Percentiles rank a stretch among this genome's conserved stretches.
These are phyloP conservation scores for Uloborus plumipes DNA, from an alignment of 2,888 invertebrate species.

Conservation along the genomic window DNA sequence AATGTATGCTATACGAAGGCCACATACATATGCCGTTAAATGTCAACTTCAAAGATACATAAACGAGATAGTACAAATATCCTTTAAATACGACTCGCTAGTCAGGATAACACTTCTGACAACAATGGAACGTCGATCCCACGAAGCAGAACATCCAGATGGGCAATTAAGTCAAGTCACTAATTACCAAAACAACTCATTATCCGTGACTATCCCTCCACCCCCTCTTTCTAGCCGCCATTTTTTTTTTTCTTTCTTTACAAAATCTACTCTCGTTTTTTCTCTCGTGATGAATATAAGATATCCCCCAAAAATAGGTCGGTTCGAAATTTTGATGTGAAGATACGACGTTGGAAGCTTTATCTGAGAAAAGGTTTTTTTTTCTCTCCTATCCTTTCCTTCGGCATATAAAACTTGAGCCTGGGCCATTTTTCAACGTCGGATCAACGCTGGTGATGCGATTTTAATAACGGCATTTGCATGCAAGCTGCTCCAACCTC, in stretches of 20 bases:
- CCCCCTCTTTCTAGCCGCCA: neutral
- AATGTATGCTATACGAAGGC: no score
- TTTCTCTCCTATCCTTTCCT: slow-evolving; percentile 5
- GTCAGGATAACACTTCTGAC: slow-evolving; percentile 23
- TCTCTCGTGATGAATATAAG: slow-evolving; percentile 40
- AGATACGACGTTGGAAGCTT: slow-evolving; percentile 26
- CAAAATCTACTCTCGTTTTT: neutral
- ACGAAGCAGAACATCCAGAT: slow-evolving; percentile 28
- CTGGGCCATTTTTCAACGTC: slow-evolving; percentile 45
- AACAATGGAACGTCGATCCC: slow-evolving; percentile 14
- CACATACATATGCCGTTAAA: no score
- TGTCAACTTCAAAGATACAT: no score
- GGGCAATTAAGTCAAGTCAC: slow-evolving; percentile 54
- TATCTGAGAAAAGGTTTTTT: slow-evolving; percentile 29
- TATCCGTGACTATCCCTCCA: slow-evolving; percentile 16
- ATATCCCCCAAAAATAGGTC: slow-evolving; percentile 60
- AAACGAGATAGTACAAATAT: no score
- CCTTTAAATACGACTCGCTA: slow-evolving; percentile 28
- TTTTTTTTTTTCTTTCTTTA: slow-evolving; percentile 2
- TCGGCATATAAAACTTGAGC: slow-evolving; percentile 59
- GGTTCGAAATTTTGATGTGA: slow-evolving; percentile 17
- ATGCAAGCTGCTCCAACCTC: slow-evolving; percentile 60
- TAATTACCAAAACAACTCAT: slow-evolving; percentile 63
- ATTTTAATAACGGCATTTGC: slow-evolving; percentile 63
- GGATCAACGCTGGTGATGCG: slow-evolving; percentile 49